A percentile compares a stretch with the other conserved stretches of the same genome.
Conservation (phyloP, 2,113 vertebrate species). For the Pantherophis guttatus region DNA sequence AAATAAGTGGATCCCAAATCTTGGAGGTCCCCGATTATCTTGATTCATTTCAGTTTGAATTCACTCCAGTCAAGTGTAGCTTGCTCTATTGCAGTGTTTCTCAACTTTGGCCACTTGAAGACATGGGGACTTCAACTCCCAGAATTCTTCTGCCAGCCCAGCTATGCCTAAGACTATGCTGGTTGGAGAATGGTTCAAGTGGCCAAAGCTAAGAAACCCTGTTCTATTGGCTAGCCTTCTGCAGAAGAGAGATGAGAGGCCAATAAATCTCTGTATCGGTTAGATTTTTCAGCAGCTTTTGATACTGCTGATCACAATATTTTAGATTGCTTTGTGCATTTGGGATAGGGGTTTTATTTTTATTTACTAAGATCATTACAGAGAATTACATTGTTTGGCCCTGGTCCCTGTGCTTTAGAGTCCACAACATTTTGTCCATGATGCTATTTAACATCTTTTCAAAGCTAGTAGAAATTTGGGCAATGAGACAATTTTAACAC, state of each 20-base stretch:
- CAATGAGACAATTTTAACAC: neutral
- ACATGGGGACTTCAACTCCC: neutral
- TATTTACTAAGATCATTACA: neutral
- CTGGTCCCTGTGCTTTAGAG: neutral
- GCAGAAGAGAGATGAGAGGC: neutral
- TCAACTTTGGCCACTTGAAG: neutral
- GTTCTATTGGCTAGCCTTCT: neutral
- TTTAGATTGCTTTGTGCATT: neutral
- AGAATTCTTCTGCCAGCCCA: neutral
- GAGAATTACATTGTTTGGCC: neutral
- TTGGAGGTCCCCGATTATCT: neutral
- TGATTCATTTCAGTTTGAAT: neutral
- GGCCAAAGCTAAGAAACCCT: neutral
- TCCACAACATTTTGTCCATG: neutral
- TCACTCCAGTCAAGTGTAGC: neutral
- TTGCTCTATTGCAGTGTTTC: neutral
- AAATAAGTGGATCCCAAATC: neutral
- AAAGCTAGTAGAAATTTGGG: neutral
- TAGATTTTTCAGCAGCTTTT: neutral
- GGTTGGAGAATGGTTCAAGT: neutral
- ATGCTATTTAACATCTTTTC: neutral
- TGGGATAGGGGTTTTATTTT: neutral
- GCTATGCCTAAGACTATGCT: neutral
- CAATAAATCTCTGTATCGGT: neutral
- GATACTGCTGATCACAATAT: neutral